Percentiles rank a stretch among this genome's conserved stretches.
phyloP scores from a whole-genome alignment of 1,140 invertebrate species.

The Venturia canescens region DNA sequence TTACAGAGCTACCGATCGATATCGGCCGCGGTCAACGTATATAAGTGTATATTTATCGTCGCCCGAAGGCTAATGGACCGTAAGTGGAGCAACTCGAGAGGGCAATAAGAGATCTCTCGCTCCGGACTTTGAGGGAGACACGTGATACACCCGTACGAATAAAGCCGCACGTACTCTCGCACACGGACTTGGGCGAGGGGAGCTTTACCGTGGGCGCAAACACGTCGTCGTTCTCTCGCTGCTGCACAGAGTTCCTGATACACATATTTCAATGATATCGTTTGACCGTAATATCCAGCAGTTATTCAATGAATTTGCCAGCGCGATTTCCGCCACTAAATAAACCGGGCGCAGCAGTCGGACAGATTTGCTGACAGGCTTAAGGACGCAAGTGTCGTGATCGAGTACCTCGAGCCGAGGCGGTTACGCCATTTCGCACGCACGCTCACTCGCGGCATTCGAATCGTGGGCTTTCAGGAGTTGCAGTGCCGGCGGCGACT shows the following conservation, averaged over 20 bases:
- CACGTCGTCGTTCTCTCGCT: neutral
- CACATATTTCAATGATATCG: neutral
- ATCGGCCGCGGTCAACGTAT: constrained; percentile 35
- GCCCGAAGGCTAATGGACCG: constrained; percentile 43
- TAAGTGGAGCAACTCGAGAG: constrained; percentile 37
- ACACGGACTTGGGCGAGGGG: neutral
- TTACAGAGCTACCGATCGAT: constrained; percentile 35
- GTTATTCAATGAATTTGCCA: constrained; percentile 33
- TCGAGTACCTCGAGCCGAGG: neutral
- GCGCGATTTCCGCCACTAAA: constrained; percentile 1
- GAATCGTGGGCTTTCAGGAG: too few relatives aligned
- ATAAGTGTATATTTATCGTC: constrained; percentile 34
- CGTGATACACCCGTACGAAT: neutral
- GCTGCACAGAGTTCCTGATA: neutral
- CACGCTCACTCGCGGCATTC: too few relatives aligned
- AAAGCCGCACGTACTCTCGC: neutral
- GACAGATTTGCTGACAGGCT: neutral
- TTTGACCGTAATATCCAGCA: neutral
- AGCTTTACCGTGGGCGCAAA: constrained; percentile 30
- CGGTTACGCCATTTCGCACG: too few relatives aligned
- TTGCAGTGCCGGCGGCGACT: too few relatives aligned
- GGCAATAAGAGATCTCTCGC: constrained; percentile 11
- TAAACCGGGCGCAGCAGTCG: neutral
- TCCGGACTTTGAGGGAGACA: constrained; percentile 1
- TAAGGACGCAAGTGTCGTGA: neutral